Base-by-base conservation (phyloP, 30 jellyfish, hydroid and myxozoan genomes). In the Clytia hemisphaerica region DNA sequence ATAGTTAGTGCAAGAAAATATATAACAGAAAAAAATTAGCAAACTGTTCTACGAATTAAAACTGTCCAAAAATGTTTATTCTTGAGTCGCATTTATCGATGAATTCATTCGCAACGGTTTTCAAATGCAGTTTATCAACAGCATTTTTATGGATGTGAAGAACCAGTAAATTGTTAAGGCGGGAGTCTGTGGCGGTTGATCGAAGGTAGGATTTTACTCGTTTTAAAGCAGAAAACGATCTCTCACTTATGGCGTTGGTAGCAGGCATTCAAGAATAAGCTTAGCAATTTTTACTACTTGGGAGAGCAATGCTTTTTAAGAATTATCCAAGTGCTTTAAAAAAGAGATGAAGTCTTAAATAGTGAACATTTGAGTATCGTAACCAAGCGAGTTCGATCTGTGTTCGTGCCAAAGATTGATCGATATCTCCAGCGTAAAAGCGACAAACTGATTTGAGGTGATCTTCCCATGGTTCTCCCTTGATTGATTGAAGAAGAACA, bases 221-320 rank as follows among this genome's bases (percentile, higher is more conserved):
- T 51, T 76, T 76, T 71, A 77, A 0, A 38, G 91, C 76, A 19
- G 82, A 77, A 71, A 77, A 77, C 57, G 91, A 64, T 61, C 88
- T 71, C 64, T 50, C 73, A 31, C 83, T 50, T 1, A 42, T 33
- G n/a, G 73, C 81, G 34, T 46, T 48, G 40, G 85, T 59, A 26
- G 77, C 78, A 2, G 78, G 85, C 85, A 73, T 73, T 19, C 85
- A 27, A 73, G 85, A 24, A 73, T 58, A 25, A 75, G 30, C 64
- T 75, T 75, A 7, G 79, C 88, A 61, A 37, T 37, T 1, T 61
- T 61, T 26, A 61, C 4, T 64, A 46, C 88, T 27, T 75, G 45
- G 45, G 73, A 12, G 73, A 61, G 30, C 21, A 34, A 32, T 60
- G 33, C 58, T 38, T 75, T 60, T 60, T 54, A 12, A 16, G 73